Conservation (phyloP, 1,140 invertebrate species). For the Brachionus rotundiformis region DNA sequence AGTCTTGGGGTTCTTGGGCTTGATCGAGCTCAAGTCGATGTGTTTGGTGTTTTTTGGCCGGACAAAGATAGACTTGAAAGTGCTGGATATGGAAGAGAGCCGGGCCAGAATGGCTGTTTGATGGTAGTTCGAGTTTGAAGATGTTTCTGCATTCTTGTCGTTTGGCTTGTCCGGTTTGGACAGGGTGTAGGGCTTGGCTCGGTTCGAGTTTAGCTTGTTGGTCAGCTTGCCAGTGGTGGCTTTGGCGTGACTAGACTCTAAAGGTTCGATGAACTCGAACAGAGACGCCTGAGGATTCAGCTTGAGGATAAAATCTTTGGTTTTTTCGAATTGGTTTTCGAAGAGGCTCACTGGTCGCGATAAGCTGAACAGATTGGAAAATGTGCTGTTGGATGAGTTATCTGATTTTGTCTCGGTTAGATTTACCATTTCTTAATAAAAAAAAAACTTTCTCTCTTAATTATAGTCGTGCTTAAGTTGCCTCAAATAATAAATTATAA, state of each 20-base stretch:
- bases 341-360: neutral
- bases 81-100: neutral
- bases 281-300: neutral
- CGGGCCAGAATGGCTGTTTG: constrained; percentile 37
- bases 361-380: constrained; percentile 18
- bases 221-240: neutral
- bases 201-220: neutral
- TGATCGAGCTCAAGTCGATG: neutral
- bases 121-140: neutral
- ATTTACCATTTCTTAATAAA: constrained; percentile 3
- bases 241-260: neutral
- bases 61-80: constrained; percentile 50
- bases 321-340: constrained; percentile 19
- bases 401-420: neutral
- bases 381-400: neutral
- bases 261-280: constrained; percentile 14
- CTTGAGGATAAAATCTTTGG: neutral
- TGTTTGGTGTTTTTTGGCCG: constrained; percentile 21
- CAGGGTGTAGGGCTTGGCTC: neutral
- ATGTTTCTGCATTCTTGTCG: neutral
- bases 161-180: neutral
- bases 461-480: neutral
- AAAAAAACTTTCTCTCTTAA: neutral
- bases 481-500: constrained; percentile 11
- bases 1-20: neutral